A percentile compares a stretch with the other conserved stretches of the same genome.
Evolutionary conservation across 53 echinoderm and acorn worm species (phyloP).

Genomic region (Antedon mediterranea): DNA sequence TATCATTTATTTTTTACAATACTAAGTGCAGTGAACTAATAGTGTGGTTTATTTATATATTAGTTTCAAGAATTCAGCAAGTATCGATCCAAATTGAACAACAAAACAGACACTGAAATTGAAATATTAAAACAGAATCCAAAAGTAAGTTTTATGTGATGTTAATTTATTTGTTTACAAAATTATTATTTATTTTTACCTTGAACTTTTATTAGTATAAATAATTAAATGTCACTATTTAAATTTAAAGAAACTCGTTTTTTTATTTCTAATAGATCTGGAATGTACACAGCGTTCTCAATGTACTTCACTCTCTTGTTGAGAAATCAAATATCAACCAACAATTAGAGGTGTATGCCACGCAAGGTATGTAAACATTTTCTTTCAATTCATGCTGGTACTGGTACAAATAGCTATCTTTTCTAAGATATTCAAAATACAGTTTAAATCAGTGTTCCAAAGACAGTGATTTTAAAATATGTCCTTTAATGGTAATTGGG

Average conservation of each 20-base stretch:
- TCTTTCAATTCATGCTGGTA: no score
- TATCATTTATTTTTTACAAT: not conserved
- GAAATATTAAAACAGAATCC: constrained; percentile 50
- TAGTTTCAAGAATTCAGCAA: constrained; percentile 97
- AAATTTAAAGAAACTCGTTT: not conserved
- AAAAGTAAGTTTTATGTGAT: constrained; percentile 50
- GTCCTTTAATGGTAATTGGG: no score
- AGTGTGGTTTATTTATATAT: not conserved
- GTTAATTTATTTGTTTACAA: not conserved
- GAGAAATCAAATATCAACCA: constrained; percentile 92
- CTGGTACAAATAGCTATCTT: no score
- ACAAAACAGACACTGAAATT: constrained; percentile 61
- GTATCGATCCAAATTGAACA: constrained; percentile 57
- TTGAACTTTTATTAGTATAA: not conserved
- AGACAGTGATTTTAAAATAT: no score
- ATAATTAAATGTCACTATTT: not conserved
- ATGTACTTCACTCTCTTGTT: constrained; percentile 84
- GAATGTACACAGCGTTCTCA: constrained; percentile 98
- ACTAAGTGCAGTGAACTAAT: not conserved
- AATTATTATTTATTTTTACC: no score
- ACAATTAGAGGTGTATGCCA: constrained; percentile 80
- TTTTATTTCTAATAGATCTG: constrained; percentile 44
- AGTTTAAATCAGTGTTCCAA: no score
- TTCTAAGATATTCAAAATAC: no score
- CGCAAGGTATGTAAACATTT: no score